Base-by-base conservation (phyloP, 2,888 invertebrate genomes). In the Coenonympha glycerion region DNA sequence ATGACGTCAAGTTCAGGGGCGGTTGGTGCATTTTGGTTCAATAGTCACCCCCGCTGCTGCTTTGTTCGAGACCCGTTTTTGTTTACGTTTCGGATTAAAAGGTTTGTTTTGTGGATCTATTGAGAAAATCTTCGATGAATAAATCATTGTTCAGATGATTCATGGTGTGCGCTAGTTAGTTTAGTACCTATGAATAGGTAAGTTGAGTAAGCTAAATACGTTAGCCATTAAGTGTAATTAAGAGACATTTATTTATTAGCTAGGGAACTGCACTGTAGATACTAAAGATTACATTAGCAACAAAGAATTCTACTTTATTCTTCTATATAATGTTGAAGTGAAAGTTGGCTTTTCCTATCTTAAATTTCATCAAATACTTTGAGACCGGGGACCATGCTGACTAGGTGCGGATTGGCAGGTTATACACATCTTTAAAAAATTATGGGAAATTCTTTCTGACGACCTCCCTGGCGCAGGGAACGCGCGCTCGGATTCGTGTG, bases 1-100 rank as follows among this genome's bases (percentile, higher is more conserved):
- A 73, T 78, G 76, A 78, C 85, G 80, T 78, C 84, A 87, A 86
- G 86, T 86, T 86, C 86, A 86, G 68, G 84, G 84, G 73, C 82
- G 80, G 70, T 71, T 82, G 77, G 81, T 87, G 86, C 85, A 86
- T 81, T 77, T 76, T 76, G 76, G 84, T 75, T 86, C 84, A 70
- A 83, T 85, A 84, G 79, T 77, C 58, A 63, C 63, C 63, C 59
- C 63, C 63, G 51, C 57, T 53, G 59, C 59, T 57, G 62, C 63
- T 64, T 63, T 63, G 61, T 57, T 62, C 52, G 55, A 53, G 40
- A 56, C 53, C 56, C 60, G 49, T 54, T 57, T 51, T 57, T 58
- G 53, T 58, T 56, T 59, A 55, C 49, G 33, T 58, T 55, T 52
- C 40, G 47, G 51, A 49, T 40, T 21, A 50, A 49, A 53, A 61